phyloP scores from a whole-genome alignment of 2,113 vertebrate genomes.

The Pseudopipra pipra region DNA sequence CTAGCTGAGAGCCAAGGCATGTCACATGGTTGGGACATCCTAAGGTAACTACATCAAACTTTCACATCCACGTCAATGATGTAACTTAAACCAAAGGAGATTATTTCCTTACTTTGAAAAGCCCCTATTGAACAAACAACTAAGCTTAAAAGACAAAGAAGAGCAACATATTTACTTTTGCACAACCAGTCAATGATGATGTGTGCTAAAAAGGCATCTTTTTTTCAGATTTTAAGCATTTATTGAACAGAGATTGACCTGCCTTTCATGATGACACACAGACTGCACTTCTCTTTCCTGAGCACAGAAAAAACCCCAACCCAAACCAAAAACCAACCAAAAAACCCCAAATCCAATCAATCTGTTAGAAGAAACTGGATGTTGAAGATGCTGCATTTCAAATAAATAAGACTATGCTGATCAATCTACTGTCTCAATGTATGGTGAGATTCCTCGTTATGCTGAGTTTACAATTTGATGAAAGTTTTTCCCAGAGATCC shows the following conservation, averaged over 20 bases:
- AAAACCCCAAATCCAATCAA: not conserved
- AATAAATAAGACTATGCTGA: not conserved
- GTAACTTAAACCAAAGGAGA: not conserved
- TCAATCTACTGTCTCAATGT: not conserved
- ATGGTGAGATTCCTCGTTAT: not conserved
- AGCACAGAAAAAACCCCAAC: not conserved
- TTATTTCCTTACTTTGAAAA: not conserved
- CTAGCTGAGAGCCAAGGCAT: not conserved
- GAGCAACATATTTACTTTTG: not conserved
- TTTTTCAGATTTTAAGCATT: not conserved
- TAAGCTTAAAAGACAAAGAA: not conserved
- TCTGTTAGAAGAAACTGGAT: not conserved
- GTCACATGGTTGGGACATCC: rapidly evolving
- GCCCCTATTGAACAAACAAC: not conserved
- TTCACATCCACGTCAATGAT: not conserved
- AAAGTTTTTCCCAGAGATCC: not conserved
- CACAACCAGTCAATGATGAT: not conserved
- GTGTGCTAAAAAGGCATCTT: not conserved
- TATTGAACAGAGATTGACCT: not conserved
- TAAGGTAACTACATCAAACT: not conserved
- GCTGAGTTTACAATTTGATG: not conserved
- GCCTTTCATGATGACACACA: not conserved
- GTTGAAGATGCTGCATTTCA: not conserved
- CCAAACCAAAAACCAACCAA: not conserved
- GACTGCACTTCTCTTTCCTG: not conserved